A percentile compares a stretch with the other conserved stretches of the same genome.
phyloP scores from a whole-genome alignment of 2,888 invertebrate species.

The Tetragonisca angustula region DNA sequence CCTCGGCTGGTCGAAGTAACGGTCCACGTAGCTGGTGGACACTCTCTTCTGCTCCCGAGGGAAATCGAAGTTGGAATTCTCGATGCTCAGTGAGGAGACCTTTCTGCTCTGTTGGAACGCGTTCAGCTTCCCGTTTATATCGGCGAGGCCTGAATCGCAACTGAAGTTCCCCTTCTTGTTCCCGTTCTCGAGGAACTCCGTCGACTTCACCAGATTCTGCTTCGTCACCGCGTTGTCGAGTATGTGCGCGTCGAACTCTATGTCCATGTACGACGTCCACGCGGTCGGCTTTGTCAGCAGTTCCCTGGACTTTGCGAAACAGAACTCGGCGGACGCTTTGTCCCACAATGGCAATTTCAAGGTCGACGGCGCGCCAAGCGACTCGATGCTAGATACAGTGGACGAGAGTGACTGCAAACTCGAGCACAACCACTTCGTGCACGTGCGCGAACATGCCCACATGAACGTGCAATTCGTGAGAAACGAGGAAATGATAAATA shows the following conservation, averaged over 20 bases:
- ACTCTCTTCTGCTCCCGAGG: conserved; percentile 77
- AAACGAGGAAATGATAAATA: not conserved
- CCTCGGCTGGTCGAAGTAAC: conserved; percentile 81
- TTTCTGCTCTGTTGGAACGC: conserved; percentile 75
- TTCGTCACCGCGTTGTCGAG: conserved; percentile 76
- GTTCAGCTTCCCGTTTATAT: conserved; percentile 58
- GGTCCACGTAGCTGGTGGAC: conserved; percentile 81
- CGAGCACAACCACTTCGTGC: conserved; percentile 82
- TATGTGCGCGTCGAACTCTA: conserved; percentile 78
- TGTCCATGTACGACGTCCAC: conserved; percentile 81
- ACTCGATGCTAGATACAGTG: conserved; percentile 84
- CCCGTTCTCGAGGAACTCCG: conserved; percentile 79
- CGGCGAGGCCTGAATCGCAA: conserved; percentile 59
- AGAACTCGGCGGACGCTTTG: conserved; percentile 90
- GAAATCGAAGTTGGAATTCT: conserved; percentile 74
- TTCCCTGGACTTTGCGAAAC: conserved; percentile 90
- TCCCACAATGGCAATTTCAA: conserved; percentile 88
- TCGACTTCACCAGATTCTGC: conserved; percentile 79
- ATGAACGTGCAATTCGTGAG: conserved; percentile 21
- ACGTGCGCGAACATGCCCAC: too few relatives aligned
- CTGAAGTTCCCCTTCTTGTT: conserved; percentile 69
- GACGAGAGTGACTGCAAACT: conserved; percentile 84
- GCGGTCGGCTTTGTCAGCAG: conserved; percentile 87
- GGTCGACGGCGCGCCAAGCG: conserved; percentile 83
- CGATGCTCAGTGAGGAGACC: conserved; percentile 69